phyloP scores from a whole-genome alignment of 2,888 invertebrate genomes.

The Synergus umbraculus region DNA sequence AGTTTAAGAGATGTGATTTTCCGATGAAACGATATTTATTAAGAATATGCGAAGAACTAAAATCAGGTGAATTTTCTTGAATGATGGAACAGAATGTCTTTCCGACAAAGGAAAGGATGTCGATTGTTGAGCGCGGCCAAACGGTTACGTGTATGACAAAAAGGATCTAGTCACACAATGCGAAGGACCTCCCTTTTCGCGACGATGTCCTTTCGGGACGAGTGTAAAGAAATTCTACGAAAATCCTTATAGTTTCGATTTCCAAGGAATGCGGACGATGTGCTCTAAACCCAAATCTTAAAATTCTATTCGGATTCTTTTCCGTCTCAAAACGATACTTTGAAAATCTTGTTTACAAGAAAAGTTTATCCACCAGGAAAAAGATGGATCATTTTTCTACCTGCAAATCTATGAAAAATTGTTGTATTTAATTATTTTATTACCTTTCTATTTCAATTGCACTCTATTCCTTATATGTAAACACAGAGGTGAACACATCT shows the following conservation, averaged over 20 bases:
- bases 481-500: background rate
- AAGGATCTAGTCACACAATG: constrained; percentile 54
- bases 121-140: constrained; percentile 60
- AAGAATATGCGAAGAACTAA: background rate
- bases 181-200: constrained; percentile 31
- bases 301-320: background rate
- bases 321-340: background rate
- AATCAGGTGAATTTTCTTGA: constrained; percentile 14
- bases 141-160: constrained; percentile 58
- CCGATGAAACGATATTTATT: background rate
- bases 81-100: constrained; percentile 48
- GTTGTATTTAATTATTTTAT: too few relatives aligned
- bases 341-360: constrained; percentile 8
- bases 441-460: too few relatives aligned
- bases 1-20: background rate
- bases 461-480: too few relatives aligned
- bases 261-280: constrained; percentile 40
- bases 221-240: constrained; percentile 53
- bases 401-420: too few relatives aligned
- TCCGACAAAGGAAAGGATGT: constrained; percentile 64
- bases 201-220: constrained; percentile 46
- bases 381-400: background rate
- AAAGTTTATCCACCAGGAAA: background rate
- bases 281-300: background rate
- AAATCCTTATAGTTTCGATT: constrained; percentile 49